These are phyloP conservation scores for Leptobrachium ailaonicum DNA, from an alignment of 2,113 vertebrate genomes.

Conservation along the genomic window DNA sequence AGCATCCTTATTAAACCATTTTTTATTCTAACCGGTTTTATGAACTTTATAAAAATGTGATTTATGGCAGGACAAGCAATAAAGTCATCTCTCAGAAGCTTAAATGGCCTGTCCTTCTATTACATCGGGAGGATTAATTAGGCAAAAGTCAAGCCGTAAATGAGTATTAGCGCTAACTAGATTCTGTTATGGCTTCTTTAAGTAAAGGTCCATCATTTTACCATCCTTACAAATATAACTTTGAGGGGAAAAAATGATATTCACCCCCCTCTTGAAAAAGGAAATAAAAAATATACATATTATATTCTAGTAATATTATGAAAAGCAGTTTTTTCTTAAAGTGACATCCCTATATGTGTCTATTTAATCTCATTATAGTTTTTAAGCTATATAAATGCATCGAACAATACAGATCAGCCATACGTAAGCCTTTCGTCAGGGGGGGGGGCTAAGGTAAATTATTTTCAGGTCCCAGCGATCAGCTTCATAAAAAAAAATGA, in stretches of 20 bases:
- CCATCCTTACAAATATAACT: slow-evolving; percentile 68
- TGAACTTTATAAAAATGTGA: slow-evolving; percentile 77
- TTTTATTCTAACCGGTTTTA: slow-evolving; percentile 81
- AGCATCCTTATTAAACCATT: slow-evolving; percentile 79
- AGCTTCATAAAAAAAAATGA: too few relatives aligned
- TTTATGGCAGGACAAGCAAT: slow-evolving; percentile 66
- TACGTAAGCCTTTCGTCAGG: too few relatives aligned
- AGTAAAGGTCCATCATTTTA: slow-evolving; percentile 70
- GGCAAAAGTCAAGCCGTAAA: slow-evolving; percentile 74
- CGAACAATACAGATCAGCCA: background rate
- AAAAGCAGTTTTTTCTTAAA: too few relatives aligned
- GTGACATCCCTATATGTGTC: background rate
- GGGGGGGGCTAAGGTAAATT: too few relatives aligned
- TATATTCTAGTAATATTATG: too few relatives aligned
- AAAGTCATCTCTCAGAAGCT: slow-evolving; percentile 71
- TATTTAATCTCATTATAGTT: background rate
- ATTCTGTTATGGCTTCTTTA: slow-evolving; percentile 70
- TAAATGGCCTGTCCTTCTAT: slow-evolving; percentile 68
- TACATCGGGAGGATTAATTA: slow-evolving; percentile 69
- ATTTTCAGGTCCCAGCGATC: too few relatives aligned
- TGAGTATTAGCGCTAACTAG: slow-evolving; percentile 76
- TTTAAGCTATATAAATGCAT: background rate
- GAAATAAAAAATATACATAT: background rate
- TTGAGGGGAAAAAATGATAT: background rate
- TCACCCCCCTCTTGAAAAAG: background rate